Evolutionary conservation across 92 coral and sea anemone species (phyloP), one percentile per base, ranked within the genome.

Genomic region (Epizoanthus rinbou): DNA sequence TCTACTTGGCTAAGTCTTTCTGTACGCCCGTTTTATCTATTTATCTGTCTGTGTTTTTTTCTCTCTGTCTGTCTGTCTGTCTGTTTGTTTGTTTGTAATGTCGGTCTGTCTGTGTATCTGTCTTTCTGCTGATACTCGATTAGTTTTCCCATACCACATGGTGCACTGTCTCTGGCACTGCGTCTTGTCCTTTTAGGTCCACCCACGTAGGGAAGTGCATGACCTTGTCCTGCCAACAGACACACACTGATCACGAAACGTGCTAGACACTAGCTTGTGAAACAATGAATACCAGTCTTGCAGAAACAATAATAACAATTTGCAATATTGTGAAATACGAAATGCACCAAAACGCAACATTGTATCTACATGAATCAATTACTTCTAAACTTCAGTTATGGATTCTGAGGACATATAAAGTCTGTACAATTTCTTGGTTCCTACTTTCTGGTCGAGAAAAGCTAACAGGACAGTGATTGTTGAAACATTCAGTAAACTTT

Each of bases 141-240:
- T 43, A 17, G 14, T 37, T n/a, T 33, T 16, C 17, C 54, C 91
- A 57, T 91, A 96, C 99, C 96, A 93, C 98, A 69, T 93, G 99
- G 58, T 96, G 99, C 14, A 96, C 99, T 6, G 99, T 96, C 85
- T 96, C 99, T 0, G 99, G 99, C 0, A 96, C 98, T 54, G 93
- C 87, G 64, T 96, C 99, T 58, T 92, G 96, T 22, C 99, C 99
- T 79, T 96, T 96, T 37, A 96, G 92, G 79, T 96, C 99, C 3
- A 96, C 95, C 99, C 99, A 96, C 18, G 98, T 96, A 25, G 99
- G 99, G 79, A 96, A 96, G 83, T 93, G 98, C 99, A 96, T 96
- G 45, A 90, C 90, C 82, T 85, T 95, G 39, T 96, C 96, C 99
- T 95, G 73, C 4, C 43, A 62, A 60, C 24, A 43, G 14, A 31